These are phyloP conservation scores for Mactra quadrangularis DNA, from an alignment of 1,140 invertebrate species.

Conservation along the genomic window DNA sequence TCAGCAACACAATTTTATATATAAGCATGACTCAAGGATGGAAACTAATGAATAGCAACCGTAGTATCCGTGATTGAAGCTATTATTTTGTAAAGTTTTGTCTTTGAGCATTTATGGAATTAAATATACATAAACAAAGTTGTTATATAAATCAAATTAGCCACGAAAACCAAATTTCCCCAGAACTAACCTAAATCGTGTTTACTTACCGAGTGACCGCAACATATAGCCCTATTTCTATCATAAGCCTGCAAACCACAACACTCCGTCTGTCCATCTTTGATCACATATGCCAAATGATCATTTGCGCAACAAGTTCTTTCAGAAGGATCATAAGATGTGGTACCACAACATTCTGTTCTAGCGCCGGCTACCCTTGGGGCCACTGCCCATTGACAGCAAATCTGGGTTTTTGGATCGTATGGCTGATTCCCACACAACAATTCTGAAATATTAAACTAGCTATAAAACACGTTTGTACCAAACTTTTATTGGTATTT, in stretches of 20 bases:
- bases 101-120: too few species aligned
- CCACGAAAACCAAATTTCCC: too few species aligned
- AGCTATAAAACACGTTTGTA: background rate
- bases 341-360: slow-evolving; percentile 31
- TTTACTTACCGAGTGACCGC: slow-evolving; percentile 17
- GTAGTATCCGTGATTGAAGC: too few species aligned
- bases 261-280: background rate
- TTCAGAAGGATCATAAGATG: background rate
- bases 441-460: background rate
- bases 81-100: too few species aligned
- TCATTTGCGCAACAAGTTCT: slow-evolving; percentile 12
- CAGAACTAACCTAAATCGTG: too few species aligned
- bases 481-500: too few species aligned
- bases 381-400: slow-evolving; percentile 33
- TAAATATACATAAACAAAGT: too few species aligned
- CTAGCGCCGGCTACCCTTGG: background rate
- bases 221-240: slow-evolving; percentile 1
- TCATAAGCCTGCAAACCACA: slow-evolving; percentile 13
- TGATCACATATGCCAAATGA: background rate
- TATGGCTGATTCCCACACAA: slow-evolving; percentile 17
- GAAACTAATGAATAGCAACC: too few species aligned
- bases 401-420: slow-evolving; percentile 1
- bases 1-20: too few species aligned
- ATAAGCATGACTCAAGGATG: too few species aligned
- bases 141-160: too few species aligned